A percentile compares a stretch with the other conserved stretches of the same genome.
phyloP scores from a whole-genome alignment of 1,140 invertebrate genomes.

The Drosophila arizonae region DNA sequence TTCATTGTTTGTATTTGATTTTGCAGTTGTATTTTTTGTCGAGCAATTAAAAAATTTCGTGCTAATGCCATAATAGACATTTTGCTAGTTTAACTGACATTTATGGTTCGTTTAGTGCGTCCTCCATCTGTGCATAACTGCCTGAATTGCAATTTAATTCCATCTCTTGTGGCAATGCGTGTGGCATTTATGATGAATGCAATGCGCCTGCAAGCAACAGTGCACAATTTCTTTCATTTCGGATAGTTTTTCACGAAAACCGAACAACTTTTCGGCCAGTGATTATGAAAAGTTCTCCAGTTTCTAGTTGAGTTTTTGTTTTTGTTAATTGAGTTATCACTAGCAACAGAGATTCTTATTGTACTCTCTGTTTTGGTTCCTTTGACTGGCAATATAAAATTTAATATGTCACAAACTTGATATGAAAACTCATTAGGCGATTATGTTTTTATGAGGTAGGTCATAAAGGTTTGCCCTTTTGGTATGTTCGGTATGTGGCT shows the following conservation, averaged over 20 bases:
- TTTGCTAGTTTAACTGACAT: conserved; percentile 59
- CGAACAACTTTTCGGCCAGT: neutral
- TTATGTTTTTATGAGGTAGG: conserved; percentile 25
- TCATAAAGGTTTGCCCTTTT: conserved; percentile 28
- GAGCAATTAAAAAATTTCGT: conserved; percentile 75
- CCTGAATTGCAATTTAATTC: conserved; percentile 45
- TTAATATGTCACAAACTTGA: conserved; percentile 11
- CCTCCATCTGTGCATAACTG: conserved; percentile 7
- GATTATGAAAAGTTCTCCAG: conserved; percentile 4
- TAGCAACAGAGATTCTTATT: neutral
- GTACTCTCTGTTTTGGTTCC: conserved; percentile 1
- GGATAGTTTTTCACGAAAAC: neutral
- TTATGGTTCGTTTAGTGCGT: conserved; percentile 54
- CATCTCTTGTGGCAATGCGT: conserved; percentile 21
- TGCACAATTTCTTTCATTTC: conserved; percentile 2
- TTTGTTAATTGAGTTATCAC: neutral
- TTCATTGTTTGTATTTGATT: conserved; percentile 54
- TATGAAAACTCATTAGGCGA: conserved; percentile 4
- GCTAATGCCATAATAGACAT: conserved; percentile 68
- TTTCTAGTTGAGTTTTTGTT: neutral
- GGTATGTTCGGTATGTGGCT: conserved; percentile 11
- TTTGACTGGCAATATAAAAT: neutral
- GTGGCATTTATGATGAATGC: conserved; percentile 59
- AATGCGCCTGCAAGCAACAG: conserved; percentile 17
- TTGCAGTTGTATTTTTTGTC: conserved; percentile 41